A percentile compares a stretch with the other conserved stretches of the same genome.
phyloP scores from a whole-genome alignment of 2,888 invertebrate genomes.

The Leptinotarsa haldemani region DNA sequence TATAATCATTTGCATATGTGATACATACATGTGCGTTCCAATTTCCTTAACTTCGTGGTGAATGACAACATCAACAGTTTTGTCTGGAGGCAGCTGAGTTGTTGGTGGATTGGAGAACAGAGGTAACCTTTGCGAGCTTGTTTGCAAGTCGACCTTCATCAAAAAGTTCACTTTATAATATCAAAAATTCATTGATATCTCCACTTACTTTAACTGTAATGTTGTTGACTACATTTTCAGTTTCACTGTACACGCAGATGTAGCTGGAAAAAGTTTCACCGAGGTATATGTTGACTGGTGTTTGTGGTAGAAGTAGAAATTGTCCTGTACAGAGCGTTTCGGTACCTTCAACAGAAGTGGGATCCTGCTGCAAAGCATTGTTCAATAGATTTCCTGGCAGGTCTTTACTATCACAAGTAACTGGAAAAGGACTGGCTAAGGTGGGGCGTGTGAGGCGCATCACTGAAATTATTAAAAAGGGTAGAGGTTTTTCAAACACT shows the following conservation, averaged over 20 bases:
- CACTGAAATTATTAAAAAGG: slow-evolving; percentile 68
- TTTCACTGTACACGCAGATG: slow-evolving; percentile 96
- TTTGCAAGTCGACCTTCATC: slow-evolving; percentile 90
- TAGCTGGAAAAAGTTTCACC: slow-evolving; percentile 99
- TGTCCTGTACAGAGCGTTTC: slow-evolving; percentile 89
- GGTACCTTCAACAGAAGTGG: slow-evolving; percentile 83
- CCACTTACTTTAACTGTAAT: slow-evolving; percentile 80
- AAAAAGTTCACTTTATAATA: slow-evolving; percentile 9
- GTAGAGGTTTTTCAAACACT: too few species aligned
- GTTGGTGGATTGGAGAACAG: slow-evolving; percentile 77
- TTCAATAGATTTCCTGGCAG: slow-evolving; percentile 85
- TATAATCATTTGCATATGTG: not conserved
- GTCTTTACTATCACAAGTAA: slow-evolving; percentile 88
- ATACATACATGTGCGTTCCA: slow-evolving; percentile 91
- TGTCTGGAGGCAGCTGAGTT: slow-evolving; percentile 76
- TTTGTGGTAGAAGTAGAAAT: slow-evolving; percentile 93
- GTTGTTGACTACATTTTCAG: slow-evolving; percentile 83
- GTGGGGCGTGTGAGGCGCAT: slow-evolving; percentile 96
- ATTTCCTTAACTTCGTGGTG: slow-evolving; percentile 99
- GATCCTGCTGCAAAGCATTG: slow-evolving; percentile 82
- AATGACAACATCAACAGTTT: slow-evolving; percentile 94
- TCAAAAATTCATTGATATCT: not conserved
- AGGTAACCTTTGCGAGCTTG: slow-evolving; percentile 87
- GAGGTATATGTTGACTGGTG: slow-evolving; percentile 97
- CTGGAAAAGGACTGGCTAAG: slow-evolving; percentile 82